Percentiles rank a stretch among this genome's conserved stretches.
Evolutionary conservation across 2,113 vertebrate genomes (phyloP).

Genomic region (Thamnophis sirtalis): DNA sequence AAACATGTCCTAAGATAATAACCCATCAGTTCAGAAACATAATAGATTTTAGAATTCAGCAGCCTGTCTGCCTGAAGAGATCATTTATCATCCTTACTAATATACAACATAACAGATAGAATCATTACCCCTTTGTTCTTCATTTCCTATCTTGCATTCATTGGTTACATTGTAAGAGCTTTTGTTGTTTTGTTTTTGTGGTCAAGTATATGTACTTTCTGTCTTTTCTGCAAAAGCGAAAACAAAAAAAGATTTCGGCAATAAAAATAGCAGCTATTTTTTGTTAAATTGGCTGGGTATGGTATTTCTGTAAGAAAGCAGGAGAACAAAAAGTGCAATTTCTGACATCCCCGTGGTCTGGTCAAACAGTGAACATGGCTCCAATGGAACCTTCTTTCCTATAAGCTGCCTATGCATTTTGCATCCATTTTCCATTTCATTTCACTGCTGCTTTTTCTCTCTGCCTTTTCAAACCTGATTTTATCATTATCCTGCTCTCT

Average conservation of each 20-base stretch:
- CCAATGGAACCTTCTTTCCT: neutral
- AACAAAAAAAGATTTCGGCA: constrained; percentile 6
- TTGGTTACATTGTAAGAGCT: constrained; percentile 57
- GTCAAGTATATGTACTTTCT: constrained; percentile 39
- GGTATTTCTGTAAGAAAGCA: constrained; percentile 25
- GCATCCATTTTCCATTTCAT: neutral
- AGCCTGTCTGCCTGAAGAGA: constrained; percentile 60
- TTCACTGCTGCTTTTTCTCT: neutral
- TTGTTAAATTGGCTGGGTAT: neutral
- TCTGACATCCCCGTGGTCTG: neutral
- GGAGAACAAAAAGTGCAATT: constrained; percentile 4
- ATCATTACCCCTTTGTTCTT: constrained; percentile 66
- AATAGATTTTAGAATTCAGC: constrained; percentile 67
- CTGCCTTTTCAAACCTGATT: neutral
- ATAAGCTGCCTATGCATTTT: neutral
- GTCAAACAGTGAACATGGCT: neutral
- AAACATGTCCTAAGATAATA: constrained; percentile 74
- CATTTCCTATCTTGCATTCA: constrained; percentile 57
- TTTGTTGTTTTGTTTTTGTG: constrained; percentile 13
- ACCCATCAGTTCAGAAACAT: constrained; percentile 65
- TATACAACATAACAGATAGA: constrained; percentile 67
- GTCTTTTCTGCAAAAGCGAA: constrained; percentile 1
- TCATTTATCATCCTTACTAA: constrained; percentile 57
- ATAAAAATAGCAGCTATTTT: constrained; percentile 18
- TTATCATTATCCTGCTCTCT: neutral